Conservation (phyloP, 1,140 invertebrate genomes). For the Potamilus streckersoni region DNA sequence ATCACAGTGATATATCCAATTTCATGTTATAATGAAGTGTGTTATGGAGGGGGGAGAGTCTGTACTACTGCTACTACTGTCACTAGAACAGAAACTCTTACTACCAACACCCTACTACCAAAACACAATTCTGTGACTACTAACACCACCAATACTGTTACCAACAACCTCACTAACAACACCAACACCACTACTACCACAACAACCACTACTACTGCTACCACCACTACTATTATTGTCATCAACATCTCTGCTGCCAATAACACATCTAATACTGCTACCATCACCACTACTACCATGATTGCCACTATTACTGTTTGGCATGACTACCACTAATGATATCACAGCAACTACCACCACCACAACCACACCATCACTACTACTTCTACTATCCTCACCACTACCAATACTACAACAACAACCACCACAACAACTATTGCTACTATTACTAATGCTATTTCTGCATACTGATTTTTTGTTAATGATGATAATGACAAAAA, state of each 20-base stretch:
- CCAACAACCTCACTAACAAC: too few relatives aligned
- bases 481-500: too few relatives aligned
- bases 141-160: too few relatives aligned
- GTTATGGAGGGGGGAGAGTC: too few relatives aligned
- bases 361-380: conserved; percentile 10
- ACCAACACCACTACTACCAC: too few relatives aligned
- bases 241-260: not conserved
- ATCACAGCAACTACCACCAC: conserved; percentile 9
- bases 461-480: too few relatives aligned
- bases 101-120: too few relatives aligned
- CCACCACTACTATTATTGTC: conserved; percentile 4
- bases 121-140: too few relatives aligned
- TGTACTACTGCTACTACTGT: too few relatives aligned
- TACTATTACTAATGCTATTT: conserved; percentile 13
- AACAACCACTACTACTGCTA: not conserved
- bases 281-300: not conserved
- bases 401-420: conserved; percentile 1
- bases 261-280: not conserved
- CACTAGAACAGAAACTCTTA: too few relatives aligned
- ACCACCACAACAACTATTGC: conserved; percentile 11
- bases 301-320: not conserved
- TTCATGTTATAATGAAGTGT: too few relatives aligned
- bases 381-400: conserved; percentile 1
- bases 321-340: conserved; percentile 2
- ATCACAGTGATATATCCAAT: too few relatives aligned